Evolutionary conservation across 2,888 invertebrate species (phyloP), one percentile per base, ranked within the genome.

Genomic region (Andrena marginata): DNA sequence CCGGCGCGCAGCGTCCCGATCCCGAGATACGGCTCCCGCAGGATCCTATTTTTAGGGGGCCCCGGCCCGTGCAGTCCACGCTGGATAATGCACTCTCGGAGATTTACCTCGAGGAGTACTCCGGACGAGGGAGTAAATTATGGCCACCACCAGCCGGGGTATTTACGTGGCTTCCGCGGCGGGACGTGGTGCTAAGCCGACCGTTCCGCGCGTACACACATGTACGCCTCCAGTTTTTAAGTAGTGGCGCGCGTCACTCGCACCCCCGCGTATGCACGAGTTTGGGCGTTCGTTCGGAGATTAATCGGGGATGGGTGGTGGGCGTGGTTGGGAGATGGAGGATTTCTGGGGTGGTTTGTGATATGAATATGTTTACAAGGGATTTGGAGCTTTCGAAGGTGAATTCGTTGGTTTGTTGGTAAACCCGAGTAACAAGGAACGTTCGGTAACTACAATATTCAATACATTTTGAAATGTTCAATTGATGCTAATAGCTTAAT

Each of bases 71-170:
- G 16, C 42, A 20, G 3, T 42, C 42, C 23, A 35, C 49, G 60
- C 13, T 10, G 63, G 75, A 75, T 76, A 76, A 80, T 54, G 54
- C 54, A 51, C n/a, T 26, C n/a, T 26, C 29, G 60, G 29, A 71
- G 80, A 82, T 80, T 82, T 81, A 77, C 72, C 63, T 72, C 16
- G 23, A 8, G 31, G 64, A 64, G 42, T 16, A n/a, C 48, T 59
- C 51, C n/a, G 16, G 33, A 63, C 10, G 16, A 33, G 26, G 2
- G 67, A n/a, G 26, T 70, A 69, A 74, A 60, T 76, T 33, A 60
- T 16, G 51, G 51, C 42, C 51, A 33, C 68, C 42, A n/a, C n/a
- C 67, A 33, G 31, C 48, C 48, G 29, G 51, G 49, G 64, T 72
- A 72, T 72, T 72, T 72, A 64, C 63, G 62, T 26, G 48, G 59